Percentiles rank a stretch among this genome's conserved stretches.
Conservation (phyloP, 2,113 vertebrate genomes). For the Nibea albiflora region DNA sequence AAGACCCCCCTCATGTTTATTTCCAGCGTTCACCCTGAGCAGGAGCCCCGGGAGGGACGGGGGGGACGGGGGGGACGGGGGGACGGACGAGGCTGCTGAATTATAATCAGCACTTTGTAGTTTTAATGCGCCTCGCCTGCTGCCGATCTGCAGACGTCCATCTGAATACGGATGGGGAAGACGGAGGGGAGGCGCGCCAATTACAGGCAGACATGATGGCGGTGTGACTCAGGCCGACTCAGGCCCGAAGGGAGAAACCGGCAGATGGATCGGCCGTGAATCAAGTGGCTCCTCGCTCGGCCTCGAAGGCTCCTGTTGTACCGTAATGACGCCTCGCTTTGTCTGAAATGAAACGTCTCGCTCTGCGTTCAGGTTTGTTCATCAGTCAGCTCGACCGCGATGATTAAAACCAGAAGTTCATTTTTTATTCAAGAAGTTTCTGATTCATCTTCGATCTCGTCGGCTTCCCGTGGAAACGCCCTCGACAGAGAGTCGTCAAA, state of each 20-base stretch:
- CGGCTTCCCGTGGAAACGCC: background rate
- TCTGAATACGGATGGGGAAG: slow-evolving; percentile 14
- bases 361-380: slow-evolving; percentile 4
- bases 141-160: background rate
- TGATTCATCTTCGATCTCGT: slow-evolving; percentile 5
- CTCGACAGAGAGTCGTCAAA: background rate
- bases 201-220: slow-evolving; percentile 24
- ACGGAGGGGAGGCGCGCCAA: background rate
- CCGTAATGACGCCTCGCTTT: slow-evolving; percentile 13
- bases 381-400: slow-evolving; percentile 6
- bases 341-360: slow-evolving; percentile 36
- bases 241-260: slow-evolving; percentile 22
- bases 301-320: background rate
- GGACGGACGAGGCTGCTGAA: slow-evolving; percentile 37
- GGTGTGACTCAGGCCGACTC: background rate
- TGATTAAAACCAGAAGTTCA: slow-evolving; percentile 30
- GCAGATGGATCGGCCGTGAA: slow-evolving; percentile 36
- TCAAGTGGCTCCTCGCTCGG: slow-evolving; percentile 7
- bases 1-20: slow-evolving; percentile 68
- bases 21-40: slow-evolving; percentile 54
- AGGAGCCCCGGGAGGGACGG: slow-evolving; percentile 9
- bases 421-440: slow-evolving; percentile 7
- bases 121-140: slow-evolving; percentile 41
- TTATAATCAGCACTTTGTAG: slow-evolving; percentile 61
- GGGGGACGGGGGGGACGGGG: slow-evolving; percentile 7